Base-by-base conservation (phyloP, 2,888 invertebrate species). In the Tillus elongatus region DNA sequence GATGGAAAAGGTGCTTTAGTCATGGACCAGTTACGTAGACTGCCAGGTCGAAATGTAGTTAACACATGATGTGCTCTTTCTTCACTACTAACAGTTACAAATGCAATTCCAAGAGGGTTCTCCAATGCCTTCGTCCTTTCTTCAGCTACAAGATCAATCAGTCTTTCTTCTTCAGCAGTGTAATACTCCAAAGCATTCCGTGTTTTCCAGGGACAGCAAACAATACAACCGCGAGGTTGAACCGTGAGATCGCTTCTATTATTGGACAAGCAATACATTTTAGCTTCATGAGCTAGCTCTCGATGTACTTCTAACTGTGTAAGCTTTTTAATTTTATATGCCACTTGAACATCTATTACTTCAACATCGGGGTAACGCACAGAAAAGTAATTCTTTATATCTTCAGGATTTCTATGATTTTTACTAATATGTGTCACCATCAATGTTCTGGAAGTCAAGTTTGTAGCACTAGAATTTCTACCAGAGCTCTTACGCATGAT, bases 371-470 rank as follows among this genome's bases (percentile, higher is more conserved):
- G 89, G 64, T 93, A 93, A 36, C 89, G 79, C 56, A 91, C 86
- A 46, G 85, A 82, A 62, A 74, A 79, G 63, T 76, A 80, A 45
- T 74, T 75, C 48, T 72, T 69, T 35, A 80, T 77, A 11, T 78
- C 77, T 41, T 82, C 73, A 57, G 76, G 69, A 71, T 77, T 77
- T 61, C 85, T 73, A 66, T 90, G 82, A 51, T 73, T 72, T 67
- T 77, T 75, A 52, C 89, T 82, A 57, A 95, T 88, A 60, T 89
- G 85, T 15, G 88, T 84, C 39, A 93, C 82, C 82, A 93, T 84
- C 41, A 95, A 71, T 2, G 92, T 92, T 43, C 87, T 77, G 0
- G 83, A 83, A 0, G 83, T 81, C 49, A 83, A 72, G 2, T 77
- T 74, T 49, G 79, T 79, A 13, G 80, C 77, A 29, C 73, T 77